Percentiles rank a stretch among this genome's conserved stretches.
These are phyloP conservation scores for Trachops cirrhosus DNA, from an alignment of 2,797 vertebrate species.

Conservation along the genomic window DNA sequence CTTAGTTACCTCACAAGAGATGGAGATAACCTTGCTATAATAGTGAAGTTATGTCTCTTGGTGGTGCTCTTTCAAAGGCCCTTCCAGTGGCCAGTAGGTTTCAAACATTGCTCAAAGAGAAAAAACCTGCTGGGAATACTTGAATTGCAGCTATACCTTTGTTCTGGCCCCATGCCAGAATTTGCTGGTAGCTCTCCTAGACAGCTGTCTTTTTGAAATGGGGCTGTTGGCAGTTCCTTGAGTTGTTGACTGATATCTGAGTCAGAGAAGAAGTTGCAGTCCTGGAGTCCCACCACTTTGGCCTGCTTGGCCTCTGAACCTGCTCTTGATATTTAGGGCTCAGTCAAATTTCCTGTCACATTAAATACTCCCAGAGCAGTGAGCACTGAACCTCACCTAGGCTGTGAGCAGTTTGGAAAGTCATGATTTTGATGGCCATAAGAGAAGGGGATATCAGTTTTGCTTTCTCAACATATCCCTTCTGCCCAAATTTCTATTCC, in stretches of 20 bases:
- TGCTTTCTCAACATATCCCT: background rate
- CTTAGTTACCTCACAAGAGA: slow-evolving; percentile 55
- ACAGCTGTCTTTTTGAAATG: background rate
- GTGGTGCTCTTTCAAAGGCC: slow-evolving; percentile 34
- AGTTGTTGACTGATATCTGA: background rate
- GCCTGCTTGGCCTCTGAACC: too few species aligned
- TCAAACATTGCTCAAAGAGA: slow-evolving; percentile 40
- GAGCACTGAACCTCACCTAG: accelerated
- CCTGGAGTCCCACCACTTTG: background rate
- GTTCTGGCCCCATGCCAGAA: background rate
- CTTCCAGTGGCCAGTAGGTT: background rate
- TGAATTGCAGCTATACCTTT: background rate
- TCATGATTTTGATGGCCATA: accelerated
- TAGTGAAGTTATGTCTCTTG: slow-evolving; percentile 57
- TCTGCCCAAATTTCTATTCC: background rate
- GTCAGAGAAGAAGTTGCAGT: background rate
- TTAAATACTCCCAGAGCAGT: background rate
- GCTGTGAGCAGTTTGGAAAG: background rate
- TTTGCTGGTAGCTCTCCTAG: background rate
- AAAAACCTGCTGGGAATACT: too few species aligned
- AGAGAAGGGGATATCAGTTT: background rate
- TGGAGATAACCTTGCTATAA: slow-evolving; percentile 37
- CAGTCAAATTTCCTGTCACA: background rate
- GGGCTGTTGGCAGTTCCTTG: background rate
- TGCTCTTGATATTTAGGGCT: background rate